Conservation (phyloP, 2,888 invertebrate species). For the Hyposoter dolosus region DNA sequence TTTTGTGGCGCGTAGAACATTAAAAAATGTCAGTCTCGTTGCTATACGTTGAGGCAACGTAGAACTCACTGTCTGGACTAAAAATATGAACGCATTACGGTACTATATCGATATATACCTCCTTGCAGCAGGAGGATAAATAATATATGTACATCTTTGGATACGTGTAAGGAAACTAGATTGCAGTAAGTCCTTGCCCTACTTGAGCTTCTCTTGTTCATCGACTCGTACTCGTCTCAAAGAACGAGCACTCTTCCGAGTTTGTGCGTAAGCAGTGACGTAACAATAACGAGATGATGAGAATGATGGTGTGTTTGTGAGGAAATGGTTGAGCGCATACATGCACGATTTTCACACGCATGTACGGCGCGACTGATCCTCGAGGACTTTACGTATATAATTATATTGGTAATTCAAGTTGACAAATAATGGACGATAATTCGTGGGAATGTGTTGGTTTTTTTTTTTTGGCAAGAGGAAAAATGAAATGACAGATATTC, state of each 20-base stretch:
- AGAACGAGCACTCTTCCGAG: constrained; percentile 23
- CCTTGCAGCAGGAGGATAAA: constrained; percentile 10
- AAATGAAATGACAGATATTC: not conserved
- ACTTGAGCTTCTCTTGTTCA: constrained; percentile 62
- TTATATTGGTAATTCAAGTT: not conserved
- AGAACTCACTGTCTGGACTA: not conserved
- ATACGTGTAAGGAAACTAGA: constrained; percentile 55
- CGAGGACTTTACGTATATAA: not conserved
- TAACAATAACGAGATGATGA: constrained; percentile 9
- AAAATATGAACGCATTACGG: constrained; percentile 2
- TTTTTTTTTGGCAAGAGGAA: not conserved
- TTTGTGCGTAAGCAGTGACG: constrained; percentile 38
- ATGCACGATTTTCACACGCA: not conserved
- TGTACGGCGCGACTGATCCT: not conserved
- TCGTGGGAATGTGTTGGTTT: not conserved
- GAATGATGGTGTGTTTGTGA: not conserved
- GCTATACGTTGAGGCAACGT: not conserved
- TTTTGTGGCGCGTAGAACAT: not conserved
- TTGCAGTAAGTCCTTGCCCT: constrained; percentile 67
- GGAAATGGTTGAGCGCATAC: not conserved
- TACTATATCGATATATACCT: constrained; percentile 38
- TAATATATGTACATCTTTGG: constrained; percentile 40
- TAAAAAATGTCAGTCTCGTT: not conserved
- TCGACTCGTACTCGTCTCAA: constrained; percentile 44
- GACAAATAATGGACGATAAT: not conserved